Evolutionary conservation across 1,140 invertebrate species (phyloP).

Genomic region (Euura lappo): DNA sequence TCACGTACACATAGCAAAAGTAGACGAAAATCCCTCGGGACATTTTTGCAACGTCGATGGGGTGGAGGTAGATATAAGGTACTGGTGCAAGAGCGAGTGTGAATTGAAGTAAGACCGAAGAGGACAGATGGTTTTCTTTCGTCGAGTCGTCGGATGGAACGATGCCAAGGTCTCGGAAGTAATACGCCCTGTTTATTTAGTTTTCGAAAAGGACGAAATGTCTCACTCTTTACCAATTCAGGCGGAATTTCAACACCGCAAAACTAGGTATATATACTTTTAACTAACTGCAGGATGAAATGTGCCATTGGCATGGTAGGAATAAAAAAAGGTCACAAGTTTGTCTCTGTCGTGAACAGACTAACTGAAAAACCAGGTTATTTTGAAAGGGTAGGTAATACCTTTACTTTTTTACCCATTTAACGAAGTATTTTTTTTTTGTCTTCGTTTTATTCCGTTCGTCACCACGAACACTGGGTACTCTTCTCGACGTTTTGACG

Average conservation of each 20-base stretch:
- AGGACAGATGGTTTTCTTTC: background rate
- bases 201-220: no score
- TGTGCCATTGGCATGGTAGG: background rate
- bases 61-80: no score
- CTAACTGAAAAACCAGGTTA: background rate
- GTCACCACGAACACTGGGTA: no score
- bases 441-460: no score
- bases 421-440: no score
- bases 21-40: background rate
- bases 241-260: background rate
- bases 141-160: background rate
- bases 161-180: background rate
- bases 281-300: background rate
- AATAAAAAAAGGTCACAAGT: no score
- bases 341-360: background rate
- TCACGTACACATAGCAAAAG: background rate
- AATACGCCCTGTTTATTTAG: no score
- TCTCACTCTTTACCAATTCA: background rate
- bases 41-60: background rate
- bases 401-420: background rate
- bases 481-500: background rate
- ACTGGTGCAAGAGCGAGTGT: background rate
- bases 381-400: background rate
- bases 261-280: background rate
- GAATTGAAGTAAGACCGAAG: background rate